Percentiles rank a stretch among this genome's conserved stretches.
These are phyloP conservation scores for Drosophila ficusphila DNA, from an alignment of 1,140 invertebrate genomes.

Conservation along the genomic window DNA sequence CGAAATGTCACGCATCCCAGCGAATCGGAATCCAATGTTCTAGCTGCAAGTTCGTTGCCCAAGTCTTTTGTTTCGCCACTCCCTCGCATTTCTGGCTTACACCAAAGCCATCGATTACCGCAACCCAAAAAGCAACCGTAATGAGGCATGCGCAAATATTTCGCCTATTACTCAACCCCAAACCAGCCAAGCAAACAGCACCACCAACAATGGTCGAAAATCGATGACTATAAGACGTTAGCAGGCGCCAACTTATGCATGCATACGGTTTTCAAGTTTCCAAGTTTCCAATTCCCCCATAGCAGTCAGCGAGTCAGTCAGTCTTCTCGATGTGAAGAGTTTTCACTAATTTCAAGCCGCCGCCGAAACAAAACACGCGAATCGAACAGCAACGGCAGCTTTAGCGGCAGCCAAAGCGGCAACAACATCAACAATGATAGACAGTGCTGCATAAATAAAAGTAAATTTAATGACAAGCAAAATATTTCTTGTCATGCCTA, in stretches of 20 bases:
- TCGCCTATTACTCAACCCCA: slow-evolving; percentile 72
- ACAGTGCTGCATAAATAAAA: slow-evolving; percentile 80
- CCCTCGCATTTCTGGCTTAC: slow-evolving; percentile 68
- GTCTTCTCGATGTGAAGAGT: slow-evolving; percentile 78
- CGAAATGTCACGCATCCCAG: slow-evolving; percentile 65
- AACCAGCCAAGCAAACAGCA: slow-evolving; percentile 43
- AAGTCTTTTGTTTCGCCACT: slow-evolving; percentile 80
- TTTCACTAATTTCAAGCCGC: slow-evolving; percentile 78
- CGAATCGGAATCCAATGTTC: slow-evolving; percentile 31
- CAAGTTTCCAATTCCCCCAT: slow-evolving; percentile 15
- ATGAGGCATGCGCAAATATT: slow-evolving; percentile 81
- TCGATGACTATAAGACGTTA: slow-evolving; percentile 65
- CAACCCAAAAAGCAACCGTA: slow-evolving; percentile 71
- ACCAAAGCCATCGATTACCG: slow-evolving; percentile 71
- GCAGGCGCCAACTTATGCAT: slow-evolving; percentile 70
- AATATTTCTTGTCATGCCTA: slow-evolving; percentile 83
- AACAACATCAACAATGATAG: slow-evolving; percentile 69
- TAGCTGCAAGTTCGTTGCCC: slow-evolving; percentile 58
- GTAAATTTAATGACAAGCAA: slow-evolving; percentile 83
- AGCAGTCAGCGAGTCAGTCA: slow-evolving; percentile 27
- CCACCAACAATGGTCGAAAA: slow-evolving; percentile 58
- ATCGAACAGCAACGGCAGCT: slow-evolving; percentile 60
- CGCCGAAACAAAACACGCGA: slow-evolving; percentile 78
- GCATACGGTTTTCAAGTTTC: slow-evolving; percentile 62
- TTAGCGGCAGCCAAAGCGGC: slow-evolving; percentile 14